Evolutionary conservation across 2,888 invertebrate genomes (phyloP).

Genomic region (Drosophila pseudotalamancana): DNA sequence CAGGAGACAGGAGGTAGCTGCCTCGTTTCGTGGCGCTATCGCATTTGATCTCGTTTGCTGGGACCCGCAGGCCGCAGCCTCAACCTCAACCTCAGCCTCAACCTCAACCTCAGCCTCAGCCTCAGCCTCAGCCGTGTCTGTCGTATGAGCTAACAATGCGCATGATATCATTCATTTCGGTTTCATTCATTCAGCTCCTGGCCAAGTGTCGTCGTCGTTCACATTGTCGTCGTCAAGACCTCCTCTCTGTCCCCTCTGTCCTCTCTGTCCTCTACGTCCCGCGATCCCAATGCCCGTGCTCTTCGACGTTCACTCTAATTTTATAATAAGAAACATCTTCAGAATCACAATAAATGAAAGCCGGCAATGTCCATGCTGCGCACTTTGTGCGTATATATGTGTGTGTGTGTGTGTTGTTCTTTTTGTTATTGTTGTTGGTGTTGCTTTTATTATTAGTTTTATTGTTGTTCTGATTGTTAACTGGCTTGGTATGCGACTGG

Average conservation of each 20-base stretch:
- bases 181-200: conserved; percentile 72
- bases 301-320: conserved; percentile 69
- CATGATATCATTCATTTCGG: conserved; percentile 76
- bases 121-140: conserved; percentile 24
- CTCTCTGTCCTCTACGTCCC: conserved; percentile 17
- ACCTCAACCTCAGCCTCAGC: conserved; percentile 4
- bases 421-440: no score
- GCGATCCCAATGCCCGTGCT: conserved; percentile 17
- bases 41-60: conserved; percentile 82
- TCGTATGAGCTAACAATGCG: conserved; percentile 71
- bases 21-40: conserved; percentile 81
- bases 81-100: no score
- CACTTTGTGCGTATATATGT: conserved; percentile 24
- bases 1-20: conserved; percentile 25
- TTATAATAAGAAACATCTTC: conserved; percentile 77
- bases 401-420: conserved; percentile 22
- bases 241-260: conserved; percentile 13
- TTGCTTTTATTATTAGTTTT: conserved; percentile 57
- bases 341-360: conserved; percentile 58
- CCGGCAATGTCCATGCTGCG: conserved; percentile 37
- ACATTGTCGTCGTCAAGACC: conserved; percentile 13
- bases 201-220: conserved; percentile 66
- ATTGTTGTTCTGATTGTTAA: conserved; percentile 60
- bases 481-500: conserved; percentile 58
- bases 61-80: conserved; percentile 72